Conservation (phyloP, 1,140 invertebrate species). For the Temnothorax nylanderi region DNA sequence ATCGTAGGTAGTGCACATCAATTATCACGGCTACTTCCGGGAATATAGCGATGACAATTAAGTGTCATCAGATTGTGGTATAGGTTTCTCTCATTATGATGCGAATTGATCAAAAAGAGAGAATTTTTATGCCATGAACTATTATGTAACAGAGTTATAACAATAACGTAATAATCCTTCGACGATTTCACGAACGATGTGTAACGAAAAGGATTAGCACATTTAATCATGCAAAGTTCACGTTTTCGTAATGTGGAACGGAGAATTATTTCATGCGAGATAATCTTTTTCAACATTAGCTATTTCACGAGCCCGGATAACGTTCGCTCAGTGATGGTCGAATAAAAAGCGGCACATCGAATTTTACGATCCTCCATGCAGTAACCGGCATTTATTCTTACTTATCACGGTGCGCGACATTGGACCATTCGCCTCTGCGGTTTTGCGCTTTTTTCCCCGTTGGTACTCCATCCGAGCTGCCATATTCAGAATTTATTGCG, state of each 20-base stretch:
- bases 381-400: not conserved
- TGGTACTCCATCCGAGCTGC: not conserved
- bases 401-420: slow-evolving; percentile 23
- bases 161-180: not conserved
- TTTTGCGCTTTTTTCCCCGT: not conserved
- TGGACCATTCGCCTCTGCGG: not conserved
- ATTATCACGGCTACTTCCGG: slow-evolving; percentile 21
- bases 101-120: not conserved
- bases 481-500: slow-evolving; percentile 11
- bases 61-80: too few relatives aligned
- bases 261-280: not conserved
- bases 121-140: not conserved
- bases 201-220: not conserved
- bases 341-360: slow-evolving; percentile 7
- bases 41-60: not conserved
- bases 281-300: slow-evolving; percentile 14
- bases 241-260: not conserved
- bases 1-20: not conserved
- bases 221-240: not conserved
- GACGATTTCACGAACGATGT: not conserved
- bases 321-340: not conserved
- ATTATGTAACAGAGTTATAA: not conserved
- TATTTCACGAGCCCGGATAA: not conserved
- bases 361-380: slow-evolving; percentile 9
- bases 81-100: too few relatives aligned